These are phyloP conservation scores for Lutraria rhynchaena DNA, from an alignment of 1,140 invertebrate genomes.

Conservation along the genomic window DNA sequence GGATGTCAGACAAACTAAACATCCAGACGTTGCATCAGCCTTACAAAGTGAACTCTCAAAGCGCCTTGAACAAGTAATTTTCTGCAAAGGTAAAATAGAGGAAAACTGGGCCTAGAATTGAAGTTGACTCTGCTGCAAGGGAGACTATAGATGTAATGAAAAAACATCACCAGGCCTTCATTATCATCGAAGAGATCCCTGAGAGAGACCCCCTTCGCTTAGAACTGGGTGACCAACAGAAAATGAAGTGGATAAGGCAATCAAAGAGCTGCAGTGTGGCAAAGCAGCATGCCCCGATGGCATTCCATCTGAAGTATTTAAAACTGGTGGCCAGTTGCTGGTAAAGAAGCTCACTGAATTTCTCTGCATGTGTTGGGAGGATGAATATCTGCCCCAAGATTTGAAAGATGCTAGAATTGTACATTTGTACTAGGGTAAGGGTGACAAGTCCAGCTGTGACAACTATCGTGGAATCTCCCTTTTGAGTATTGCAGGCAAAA, in stretches of 20 bases:
- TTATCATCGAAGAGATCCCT: background rate
- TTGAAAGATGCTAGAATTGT: slow-evolving; percentile 59
- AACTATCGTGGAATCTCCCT: slow-evolving; percentile 4
- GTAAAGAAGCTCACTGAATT: background rate
- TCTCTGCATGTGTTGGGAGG: background rate
- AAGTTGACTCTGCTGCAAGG: no score
- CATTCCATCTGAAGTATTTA: slow-evolving; percentile 60
- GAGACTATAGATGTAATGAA: no score
- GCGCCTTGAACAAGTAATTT: no score
- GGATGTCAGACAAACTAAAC: no score
- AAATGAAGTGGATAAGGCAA: background rate
- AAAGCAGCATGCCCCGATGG: slow-evolving; percentile 18
- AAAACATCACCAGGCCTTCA: background rate
- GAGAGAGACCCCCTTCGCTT: background rate
- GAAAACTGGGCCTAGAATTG: no score
- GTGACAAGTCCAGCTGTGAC: background rate
- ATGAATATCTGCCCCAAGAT: slow-evolving; percentile 35
- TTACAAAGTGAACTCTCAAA: no score
- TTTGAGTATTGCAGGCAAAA: slow-evolving; percentile 10
- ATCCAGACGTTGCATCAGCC: no score
- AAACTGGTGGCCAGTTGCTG: slow-evolving; percentile 15
- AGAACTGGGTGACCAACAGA: background rate
- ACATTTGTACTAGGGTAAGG: slow-evolving; percentile 57
- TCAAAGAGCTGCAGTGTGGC: background rate
- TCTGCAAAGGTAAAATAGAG: no score